These are phyloP conservation scores for Aurelia aurita DNA, from an alignment of 30 jellyfish, hydroid and myxozoan genomes.

Conservation along the genomic window DNA sequence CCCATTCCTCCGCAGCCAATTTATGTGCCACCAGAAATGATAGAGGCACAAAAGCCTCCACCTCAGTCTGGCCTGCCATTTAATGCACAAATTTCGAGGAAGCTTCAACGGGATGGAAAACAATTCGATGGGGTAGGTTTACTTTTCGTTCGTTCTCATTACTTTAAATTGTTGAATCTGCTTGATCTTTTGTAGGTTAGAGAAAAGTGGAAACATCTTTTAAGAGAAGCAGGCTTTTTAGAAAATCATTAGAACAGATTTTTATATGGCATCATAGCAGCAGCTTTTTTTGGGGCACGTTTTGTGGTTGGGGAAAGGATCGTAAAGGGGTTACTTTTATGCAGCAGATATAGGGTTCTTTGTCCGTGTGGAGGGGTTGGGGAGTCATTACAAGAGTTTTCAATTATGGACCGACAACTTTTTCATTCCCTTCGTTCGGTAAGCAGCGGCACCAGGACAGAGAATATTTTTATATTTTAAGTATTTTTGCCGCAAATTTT, in stretches of 20 bases:
- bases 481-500: too few species aligned
- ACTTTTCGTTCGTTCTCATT: background rate
- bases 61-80: conserved; percentile 97
- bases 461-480: too few species aligned
- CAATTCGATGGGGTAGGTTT: conserved; percentile 91
- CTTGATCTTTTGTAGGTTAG: background rate
- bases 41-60: conserved; percentile 94
- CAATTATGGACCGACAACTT: too few species aligned
- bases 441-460: too few species aligned
- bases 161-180: background rate
- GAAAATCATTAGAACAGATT: background rate
- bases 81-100: conserved; percentile 82
- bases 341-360: background rate
- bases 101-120: conserved; percentile 52
- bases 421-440: too few species aligned
- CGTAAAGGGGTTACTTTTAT: background rate
- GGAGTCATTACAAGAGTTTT: background rate
- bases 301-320: background rate
- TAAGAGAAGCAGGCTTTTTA: background rate
- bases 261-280: background rate
- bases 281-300: conserved; percentile 2
- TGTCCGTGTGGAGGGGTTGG: background rate
- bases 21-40: conserved; percentile 95
- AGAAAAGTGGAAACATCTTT: background rate
- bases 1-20: conserved; percentile 99